Evolutionary conservation across 2,888 invertebrate genomes (phyloP).

Genomic region (Sphinx pinastri): DNA sequence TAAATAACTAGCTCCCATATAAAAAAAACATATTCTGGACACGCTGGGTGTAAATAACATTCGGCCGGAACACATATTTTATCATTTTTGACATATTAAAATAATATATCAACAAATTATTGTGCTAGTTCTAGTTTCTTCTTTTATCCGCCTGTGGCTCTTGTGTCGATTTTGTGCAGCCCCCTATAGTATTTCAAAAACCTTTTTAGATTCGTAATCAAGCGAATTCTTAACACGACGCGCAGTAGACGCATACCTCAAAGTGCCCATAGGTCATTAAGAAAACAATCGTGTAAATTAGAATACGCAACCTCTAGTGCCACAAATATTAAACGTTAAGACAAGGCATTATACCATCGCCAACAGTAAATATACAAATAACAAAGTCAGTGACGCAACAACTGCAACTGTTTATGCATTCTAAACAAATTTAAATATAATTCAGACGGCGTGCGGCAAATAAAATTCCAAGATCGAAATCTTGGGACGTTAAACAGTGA

Average conservation of each 20-base stretch:
- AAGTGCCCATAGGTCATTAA: neutral
- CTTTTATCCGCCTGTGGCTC: too few relatives aligned
- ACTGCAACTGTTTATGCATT: conserved; percentile 12
- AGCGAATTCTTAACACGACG: neutral
- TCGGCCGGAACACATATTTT: too few relatives aligned
- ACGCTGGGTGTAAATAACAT: too few relatives aligned
- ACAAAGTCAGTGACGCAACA: conserved; percentile 16
- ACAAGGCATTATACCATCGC: conserved; percentile 1
- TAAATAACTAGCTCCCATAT: too few relatives aligned
- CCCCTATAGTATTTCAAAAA: neutral
- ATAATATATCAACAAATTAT: too few relatives aligned
- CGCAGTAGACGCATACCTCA: neutral
- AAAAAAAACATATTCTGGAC: too few relatives aligned
- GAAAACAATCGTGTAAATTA: conserved; percentile 6
- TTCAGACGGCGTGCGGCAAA: conserved; percentile 10
- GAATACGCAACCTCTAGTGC: neutral
- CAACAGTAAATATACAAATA: neutral
- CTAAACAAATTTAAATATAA: conserved; percentile 22
- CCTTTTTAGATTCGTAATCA: neutral
- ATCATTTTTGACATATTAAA: too few relatives aligned
- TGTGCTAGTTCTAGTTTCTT: too few relatives aligned
- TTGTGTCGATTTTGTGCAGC: too few relatives aligned
- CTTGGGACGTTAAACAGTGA: conserved; percentile 16
- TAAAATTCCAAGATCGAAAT: conserved; percentile 24
- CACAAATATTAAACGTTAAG: conserved; percentile 4